phyloP scores from a whole-genome alignment of 2,113 vertebrate species.

The Alligator sinensis region DNA sequence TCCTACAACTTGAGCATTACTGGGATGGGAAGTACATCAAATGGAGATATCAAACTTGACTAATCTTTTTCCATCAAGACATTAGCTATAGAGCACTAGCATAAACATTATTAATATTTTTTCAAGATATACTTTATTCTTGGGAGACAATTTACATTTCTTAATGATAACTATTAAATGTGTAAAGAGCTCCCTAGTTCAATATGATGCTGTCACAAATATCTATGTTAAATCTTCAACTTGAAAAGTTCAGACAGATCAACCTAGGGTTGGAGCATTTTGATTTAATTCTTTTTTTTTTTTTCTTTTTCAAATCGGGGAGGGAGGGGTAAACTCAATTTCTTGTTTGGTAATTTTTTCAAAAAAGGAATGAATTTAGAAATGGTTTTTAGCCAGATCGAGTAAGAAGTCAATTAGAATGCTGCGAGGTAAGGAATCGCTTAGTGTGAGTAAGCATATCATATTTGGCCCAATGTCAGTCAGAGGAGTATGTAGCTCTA shows the following conservation, averaged over 20 bases:
- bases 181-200: too few species aligned
- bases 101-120: neutral
- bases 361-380: neutral
- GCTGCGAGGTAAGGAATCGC: neutral
- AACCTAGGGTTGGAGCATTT: neutral
- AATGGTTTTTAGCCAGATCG: neutral
- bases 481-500: neutral
- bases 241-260: neutral
- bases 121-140: neutral
- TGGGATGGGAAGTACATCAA: neutral
- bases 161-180: neutral
- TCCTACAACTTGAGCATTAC: neutral
- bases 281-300: accelerated
- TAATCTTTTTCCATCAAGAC: neutral
- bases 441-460: neutral
- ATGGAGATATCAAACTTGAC: neutral
- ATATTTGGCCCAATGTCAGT: neutral
- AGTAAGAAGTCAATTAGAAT: neutral
- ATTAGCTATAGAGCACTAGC: neutral
- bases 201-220: neutral
- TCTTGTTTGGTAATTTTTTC: neutral
- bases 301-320: neutral
- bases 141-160: neutral
- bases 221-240: neutral
- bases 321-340: neutral